Percentiles rank a stretch among this genome's conserved stretches.
phyloP scores from a whole-genome alignment of 2,888 invertebrate genomes.

The Molorchus minor region DNA sequence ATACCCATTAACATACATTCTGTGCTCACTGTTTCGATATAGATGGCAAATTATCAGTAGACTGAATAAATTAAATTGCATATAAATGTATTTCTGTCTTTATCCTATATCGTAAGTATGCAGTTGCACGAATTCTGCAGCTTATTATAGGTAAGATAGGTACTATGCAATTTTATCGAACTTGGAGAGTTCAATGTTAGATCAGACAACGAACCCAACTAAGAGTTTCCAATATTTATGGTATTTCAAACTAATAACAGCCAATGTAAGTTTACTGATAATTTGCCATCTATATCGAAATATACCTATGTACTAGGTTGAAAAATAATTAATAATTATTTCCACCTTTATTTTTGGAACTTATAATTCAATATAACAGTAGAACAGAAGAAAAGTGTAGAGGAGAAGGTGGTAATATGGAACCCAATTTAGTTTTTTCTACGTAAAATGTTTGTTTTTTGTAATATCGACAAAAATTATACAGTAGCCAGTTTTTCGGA shows the following conservation, averaged over 20 bases:
- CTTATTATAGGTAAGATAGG: not conserved
- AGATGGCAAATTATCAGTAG: conserved; percentile 11
- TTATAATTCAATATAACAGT: no score
- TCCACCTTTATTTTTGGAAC: no score
- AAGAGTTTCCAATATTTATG: no score
- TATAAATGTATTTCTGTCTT: conserved; percentile 7
- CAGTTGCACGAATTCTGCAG: conserved; percentile 1
- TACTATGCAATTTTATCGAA: not conserved
- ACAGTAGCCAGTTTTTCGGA: no score
- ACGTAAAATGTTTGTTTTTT: no score
- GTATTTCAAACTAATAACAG: no score
- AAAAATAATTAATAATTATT: no score
- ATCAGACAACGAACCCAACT: not conserved
- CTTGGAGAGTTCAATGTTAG: conserved; percentile 13
- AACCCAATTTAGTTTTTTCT: no score
- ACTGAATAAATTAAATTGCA: conserved; percentile 12
- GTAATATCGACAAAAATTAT: no score
- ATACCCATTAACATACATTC: conserved; percentile 5
- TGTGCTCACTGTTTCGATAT: conserved; percentile 4
- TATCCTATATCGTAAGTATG: conserved; percentile 8
- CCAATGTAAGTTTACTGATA: not conserved
- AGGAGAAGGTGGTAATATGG: no score
- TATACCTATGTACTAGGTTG: no score
- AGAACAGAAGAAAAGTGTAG: no score
- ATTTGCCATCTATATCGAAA: conserved; percentile 13